Evolutionary conservation across 2,888 invertebrate species (phyloP), one percentile per base, ranked within the genome.

Genomic region (Heliconius sara): DNA sequence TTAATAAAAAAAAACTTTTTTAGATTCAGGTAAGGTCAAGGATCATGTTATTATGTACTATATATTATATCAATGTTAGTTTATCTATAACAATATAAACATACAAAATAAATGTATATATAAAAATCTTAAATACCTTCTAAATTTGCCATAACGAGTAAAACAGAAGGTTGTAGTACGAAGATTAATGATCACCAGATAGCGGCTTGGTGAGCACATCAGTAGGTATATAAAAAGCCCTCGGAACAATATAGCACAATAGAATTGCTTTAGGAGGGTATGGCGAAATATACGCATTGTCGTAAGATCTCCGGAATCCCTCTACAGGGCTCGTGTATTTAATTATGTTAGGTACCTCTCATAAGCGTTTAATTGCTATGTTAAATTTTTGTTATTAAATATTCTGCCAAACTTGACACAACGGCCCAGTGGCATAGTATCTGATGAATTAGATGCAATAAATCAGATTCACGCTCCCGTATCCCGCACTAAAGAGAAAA

Each of bases 121-220:
- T 52, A 2, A 52, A 19, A 52, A 52, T 52, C 19, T 52, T 52
- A 52, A 52, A n/a, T 73, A 34, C 25, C 25, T 78, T 66, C 30
- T 43, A 43, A 71, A 77, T 63, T 79, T 52, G 25, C 67, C n/a
- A 66, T 39, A 80, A 73, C 63, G 63, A 79, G 73, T 57, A 71
- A 68, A 79, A 80, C 71, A 79, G 75, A 78, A 77, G 30, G 52
- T 43, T 65, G 68, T 71, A 75, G 65, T 57, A 79, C 65, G 68
- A 82, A 82, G 82, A 82, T 79, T 80, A 73, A 80, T 78, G 79
- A 79, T 25, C 57, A 34, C 52, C 63, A 52, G 57, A 72, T 71
- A 60, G 25, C 30, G 67, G 76, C 57, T 67, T 52, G n/a, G 39
- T 43, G 12, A 75, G 57, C 39, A 66, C 74, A 30, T 68, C 68